Evolutionary conservation across 2,113 vertebrate genomes (phyloP).

Genomic region (Myotis davidii): DNA sequence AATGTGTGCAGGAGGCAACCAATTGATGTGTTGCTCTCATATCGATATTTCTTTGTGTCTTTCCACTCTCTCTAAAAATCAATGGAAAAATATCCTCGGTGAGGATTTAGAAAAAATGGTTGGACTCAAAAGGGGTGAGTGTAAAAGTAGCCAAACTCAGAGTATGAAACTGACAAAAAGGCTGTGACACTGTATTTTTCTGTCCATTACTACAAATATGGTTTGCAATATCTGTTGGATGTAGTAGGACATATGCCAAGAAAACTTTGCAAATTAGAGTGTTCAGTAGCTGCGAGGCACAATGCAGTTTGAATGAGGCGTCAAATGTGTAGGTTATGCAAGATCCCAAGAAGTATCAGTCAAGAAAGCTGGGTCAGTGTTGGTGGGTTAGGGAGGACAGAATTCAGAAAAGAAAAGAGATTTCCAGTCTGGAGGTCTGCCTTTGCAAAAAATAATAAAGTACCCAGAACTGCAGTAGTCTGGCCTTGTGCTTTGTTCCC

Average conservation of each 20-base stretch:
- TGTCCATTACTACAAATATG: not conserved
- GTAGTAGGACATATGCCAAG: not conserved
- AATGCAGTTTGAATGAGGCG: not conserved
- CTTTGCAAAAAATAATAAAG: conserved; percentile 33
- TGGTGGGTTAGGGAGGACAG: not conserved
- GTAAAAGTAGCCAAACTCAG: conserved; percentile 39
- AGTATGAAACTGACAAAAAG: not conserved
- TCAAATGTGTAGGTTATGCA: not conserved
- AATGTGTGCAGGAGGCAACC: too few relatives aligned
- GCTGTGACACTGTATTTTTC: not conserved
- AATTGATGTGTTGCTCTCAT: too few relatives aligned
- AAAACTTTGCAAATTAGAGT: not conserved
- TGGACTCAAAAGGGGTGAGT: not conserved
- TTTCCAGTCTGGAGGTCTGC: not conserved
- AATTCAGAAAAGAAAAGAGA: conserved; percentile 5
- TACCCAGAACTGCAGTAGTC: not conserved
- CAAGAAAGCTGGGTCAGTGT: not conserved
- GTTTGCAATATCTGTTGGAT: not conserved
- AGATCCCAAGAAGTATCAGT: not conserved
- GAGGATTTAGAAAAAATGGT: not conserved
- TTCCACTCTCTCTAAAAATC: too few relatives aligned
- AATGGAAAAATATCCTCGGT: too few relatives aligned
- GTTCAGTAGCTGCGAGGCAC: not conserved
- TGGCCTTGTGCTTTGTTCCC: conserved; percentile 29
- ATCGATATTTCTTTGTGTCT: too few relatives aligned